phyloP scores from a whole-genome alignment of 1,140 invertebrate species.

The Philaenus spumarius region DNA sequence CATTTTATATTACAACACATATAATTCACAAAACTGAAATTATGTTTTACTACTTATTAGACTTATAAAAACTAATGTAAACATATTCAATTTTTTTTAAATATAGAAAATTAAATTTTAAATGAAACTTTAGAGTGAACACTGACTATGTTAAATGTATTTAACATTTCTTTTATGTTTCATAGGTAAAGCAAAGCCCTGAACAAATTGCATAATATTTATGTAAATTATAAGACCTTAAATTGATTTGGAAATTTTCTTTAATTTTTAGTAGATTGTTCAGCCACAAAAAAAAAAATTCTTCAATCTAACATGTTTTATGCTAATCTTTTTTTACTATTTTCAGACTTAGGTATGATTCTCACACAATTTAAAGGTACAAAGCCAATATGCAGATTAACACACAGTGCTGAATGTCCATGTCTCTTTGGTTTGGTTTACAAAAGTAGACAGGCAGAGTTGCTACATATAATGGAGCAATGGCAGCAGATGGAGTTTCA shows the following conservation, averaged over 20 bases:
- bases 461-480: slow-evolving; percentile 37
- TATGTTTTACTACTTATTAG: too few relatives aligned
- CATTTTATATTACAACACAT: too few relatives aligned
- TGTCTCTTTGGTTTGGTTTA: slow-evolving; percentile 43
- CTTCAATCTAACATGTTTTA: too few relatives aligned
- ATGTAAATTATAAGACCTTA: slow-evolving; percentile 7
- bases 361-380: slow-evolving; percentile 33
- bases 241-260: slow-evolving; percentile 11
- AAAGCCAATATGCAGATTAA: slow-evolving; percentile 37
- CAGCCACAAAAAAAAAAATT: too few relatives aligned
- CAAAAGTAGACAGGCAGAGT: slow-evolving; percentile 26
- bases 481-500: slow-evolving; percentile 40
- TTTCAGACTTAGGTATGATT: slow-evolving; percentile 36
- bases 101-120: too few relatives aligned
- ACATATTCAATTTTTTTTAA: too few relatives aligned
- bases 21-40: too few relatives aligned
- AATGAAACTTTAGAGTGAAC: too few relatives aligned
- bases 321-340: neutral
- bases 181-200: too few relatives aligned
- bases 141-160: too few relatives aligned
- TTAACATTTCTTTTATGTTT: too few relatives aligned
- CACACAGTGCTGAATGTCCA: slow-evolving; percentile 42
- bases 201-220: neutral
- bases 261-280: neutral
- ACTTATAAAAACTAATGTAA: too few relatives aligned